Evolutionary conservation across 2,888 invertebrate genomes (phyloP).

Genomic region (Clitarchus hookeri): DNA sequence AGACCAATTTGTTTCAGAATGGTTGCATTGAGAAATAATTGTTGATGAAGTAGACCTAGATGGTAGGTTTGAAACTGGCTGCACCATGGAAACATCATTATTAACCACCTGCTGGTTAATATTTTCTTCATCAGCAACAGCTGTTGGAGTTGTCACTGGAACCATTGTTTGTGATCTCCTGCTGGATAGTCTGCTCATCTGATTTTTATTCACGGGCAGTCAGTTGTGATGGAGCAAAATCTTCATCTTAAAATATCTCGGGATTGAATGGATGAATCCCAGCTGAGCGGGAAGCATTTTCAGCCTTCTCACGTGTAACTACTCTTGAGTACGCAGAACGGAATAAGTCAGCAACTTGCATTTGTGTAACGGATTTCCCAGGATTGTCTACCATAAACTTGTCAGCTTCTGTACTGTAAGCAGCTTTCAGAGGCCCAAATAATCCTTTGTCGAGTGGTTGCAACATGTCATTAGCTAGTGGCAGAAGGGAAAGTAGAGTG

Average conservation of each 20-base stretch:
- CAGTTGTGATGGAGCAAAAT: conserved; percentile 10
- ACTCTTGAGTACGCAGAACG: conserved; percentile 1
- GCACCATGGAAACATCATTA: not conserved
- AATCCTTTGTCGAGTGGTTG: too few species aligned
- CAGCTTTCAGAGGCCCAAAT: too few species aligned
- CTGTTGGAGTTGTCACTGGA: not conserved
- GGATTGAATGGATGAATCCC: conserved; percentile 24
- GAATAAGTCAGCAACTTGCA: conserved; percentile 17
- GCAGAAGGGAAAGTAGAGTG: conserved; percentile 39
- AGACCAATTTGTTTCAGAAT: not conserved
- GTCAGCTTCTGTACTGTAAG: too few species aligned
- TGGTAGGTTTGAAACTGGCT: too few species aligned
- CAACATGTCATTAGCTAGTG: conserved; percentile 40
- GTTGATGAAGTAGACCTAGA: not conserved
- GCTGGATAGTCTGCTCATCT: not conserved
- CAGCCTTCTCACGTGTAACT: conserved; percentile 2
- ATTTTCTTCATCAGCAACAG: not conserved
- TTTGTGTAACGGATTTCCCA: conserved; percentile 26
- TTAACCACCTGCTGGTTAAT: not conserved
- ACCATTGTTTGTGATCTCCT: not conserved
- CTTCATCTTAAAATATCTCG: conserved; percentile 17
- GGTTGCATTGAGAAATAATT: too few species aligned
- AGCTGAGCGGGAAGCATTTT: conserved; percentile 18
- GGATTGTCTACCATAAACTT: too few species aligned
- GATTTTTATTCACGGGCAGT: not conserved